phyloP scores from a whole-genome alignment of 2,797 vertebrate species.

The Cossypha heuglini region DNA sequence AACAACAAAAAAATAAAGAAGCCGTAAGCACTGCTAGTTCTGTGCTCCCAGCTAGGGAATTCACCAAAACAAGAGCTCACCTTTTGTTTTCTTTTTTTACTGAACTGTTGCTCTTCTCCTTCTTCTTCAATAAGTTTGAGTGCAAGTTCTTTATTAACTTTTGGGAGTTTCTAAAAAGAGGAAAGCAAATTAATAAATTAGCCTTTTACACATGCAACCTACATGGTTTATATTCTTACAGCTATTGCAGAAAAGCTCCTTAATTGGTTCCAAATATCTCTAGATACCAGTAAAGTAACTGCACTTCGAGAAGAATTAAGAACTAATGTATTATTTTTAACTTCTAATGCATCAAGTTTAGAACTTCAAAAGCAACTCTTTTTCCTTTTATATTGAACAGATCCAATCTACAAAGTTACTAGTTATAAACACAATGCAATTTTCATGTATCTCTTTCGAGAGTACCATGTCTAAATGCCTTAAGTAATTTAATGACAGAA shows the following conservation, averaged over 20 bases:
- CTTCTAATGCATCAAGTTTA: background rate
- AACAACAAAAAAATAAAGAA: background rate
- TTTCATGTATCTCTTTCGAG: background rate
- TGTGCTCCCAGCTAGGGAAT: background rate
- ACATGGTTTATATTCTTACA: background rate
- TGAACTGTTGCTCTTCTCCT: conserved; percentile 77
- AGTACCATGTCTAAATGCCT: background rate
- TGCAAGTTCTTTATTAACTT: conserved; percentile 94
- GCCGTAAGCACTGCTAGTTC: background rate
- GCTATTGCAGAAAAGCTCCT: background rate
- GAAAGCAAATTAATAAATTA: background rate
- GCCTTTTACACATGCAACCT: background rate
- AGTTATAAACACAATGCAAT: background rate
- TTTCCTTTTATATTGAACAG: background rate
- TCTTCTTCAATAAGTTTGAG: conserved; percentile 95
- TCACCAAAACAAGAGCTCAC: conserved; percentile 63
- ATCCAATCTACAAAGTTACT: background rate
- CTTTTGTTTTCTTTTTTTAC: conserved; percentile 90
- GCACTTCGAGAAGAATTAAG: background rate
- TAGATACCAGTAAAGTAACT: background rate
- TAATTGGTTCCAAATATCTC: background rate
- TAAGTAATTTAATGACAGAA: background rate
- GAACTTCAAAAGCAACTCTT: background rate
- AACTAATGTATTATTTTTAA: background rate
- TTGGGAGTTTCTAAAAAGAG: conserved; percentile 86